Evolutionary conservation across 37 sponge, comb jelly and placozoan genomes (phyloP).

Genomic region (Geodia barretti): DNA sequence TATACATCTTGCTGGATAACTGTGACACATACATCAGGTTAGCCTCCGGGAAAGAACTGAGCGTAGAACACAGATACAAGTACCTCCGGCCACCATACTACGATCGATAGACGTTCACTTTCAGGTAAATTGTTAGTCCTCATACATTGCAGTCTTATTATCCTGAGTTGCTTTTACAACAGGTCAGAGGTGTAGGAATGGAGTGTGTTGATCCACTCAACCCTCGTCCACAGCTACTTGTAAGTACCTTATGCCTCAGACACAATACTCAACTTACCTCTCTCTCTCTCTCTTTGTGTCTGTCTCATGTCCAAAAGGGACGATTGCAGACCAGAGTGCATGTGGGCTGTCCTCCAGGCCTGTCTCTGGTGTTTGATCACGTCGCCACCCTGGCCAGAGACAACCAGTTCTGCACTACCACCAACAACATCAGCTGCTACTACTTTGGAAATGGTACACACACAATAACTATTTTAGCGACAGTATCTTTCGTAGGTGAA

Average conservation of each 20-base stretch:
- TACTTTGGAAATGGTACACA: slow-evolving; percentile 32
- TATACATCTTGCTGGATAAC: slow-evolving; percentile 9
- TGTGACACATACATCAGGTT: no score
- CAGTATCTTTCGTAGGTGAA: background rate
- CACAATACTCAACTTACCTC: no score
- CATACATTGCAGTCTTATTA: no score
- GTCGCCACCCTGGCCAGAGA: background rate
- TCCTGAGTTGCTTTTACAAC: no score
- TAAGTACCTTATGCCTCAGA: background rate
- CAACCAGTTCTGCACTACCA: slow-evolving; percentile 41
- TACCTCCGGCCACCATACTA: background rate
- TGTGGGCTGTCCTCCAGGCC: slow-evolving; percentile 59
- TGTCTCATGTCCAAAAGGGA: slow-evolving; percentile 25
- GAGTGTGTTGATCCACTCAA: background rate
- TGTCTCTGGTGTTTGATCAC: slow-evolving; percentile 29
- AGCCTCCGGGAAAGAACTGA: background rate
- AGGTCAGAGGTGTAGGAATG: background rate
- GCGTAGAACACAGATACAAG: no score
- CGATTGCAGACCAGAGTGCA: slow-evolving; percentile 26
- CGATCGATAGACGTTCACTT: slow-evolving; percentile 3
- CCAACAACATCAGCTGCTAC: slow-evolving; percentile 21
- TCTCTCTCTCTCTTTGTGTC: background rate
- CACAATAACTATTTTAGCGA: background rate
- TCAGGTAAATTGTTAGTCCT: slow-evolving; percentile 4
- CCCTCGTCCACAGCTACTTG: background rate